Conservation (phyloP, 2,113 vertebrate species). For the Rhabdomys dilectus region DNA sequence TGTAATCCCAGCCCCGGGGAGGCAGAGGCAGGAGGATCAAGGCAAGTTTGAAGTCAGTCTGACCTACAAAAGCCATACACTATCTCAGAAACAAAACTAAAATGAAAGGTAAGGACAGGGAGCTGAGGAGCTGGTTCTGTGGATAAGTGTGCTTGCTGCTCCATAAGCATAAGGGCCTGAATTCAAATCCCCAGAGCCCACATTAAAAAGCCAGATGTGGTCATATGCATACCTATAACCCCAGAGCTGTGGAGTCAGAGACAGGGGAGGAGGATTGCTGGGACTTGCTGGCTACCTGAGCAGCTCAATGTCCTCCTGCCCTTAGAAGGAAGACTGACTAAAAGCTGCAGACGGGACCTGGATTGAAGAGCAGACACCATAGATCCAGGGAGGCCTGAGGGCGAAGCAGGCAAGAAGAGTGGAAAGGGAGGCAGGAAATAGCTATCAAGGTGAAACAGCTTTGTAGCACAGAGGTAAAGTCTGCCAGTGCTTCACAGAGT, state of each 20-base stretch:
- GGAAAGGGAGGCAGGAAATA: not conserved
- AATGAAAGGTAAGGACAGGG: not conserved
- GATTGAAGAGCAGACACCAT: not conserved
- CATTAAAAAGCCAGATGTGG: not conserved
- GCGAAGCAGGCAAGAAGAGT: not conserved
- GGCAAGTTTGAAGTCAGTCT: not conserved
- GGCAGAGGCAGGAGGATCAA: not conserved
- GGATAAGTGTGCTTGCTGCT: not conserved
- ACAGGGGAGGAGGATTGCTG: not conserved
- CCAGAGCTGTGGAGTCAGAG: not conserved
- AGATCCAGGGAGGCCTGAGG: not conserved
- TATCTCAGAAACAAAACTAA: not conserved
- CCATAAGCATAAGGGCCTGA: not conserved
- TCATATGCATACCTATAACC: not conserved
- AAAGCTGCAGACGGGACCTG: not conserved
- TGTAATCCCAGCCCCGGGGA: not conserved
- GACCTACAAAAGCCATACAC: no score
- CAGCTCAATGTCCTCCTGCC: not conserved
- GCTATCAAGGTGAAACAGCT: not conserved
- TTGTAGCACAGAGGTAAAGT: not conserved
- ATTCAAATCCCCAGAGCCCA: not conserved
- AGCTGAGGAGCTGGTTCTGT: not conserved
- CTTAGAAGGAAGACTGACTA: not conserved
- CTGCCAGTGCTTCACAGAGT: no score
- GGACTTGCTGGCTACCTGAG: not conserved